Evolutionary conservation across 2,888 invertebrate species (phyloP), one percentile per base, ranked within the genome.

Genomic region (Polydrusus pterygomalis): DNA sequence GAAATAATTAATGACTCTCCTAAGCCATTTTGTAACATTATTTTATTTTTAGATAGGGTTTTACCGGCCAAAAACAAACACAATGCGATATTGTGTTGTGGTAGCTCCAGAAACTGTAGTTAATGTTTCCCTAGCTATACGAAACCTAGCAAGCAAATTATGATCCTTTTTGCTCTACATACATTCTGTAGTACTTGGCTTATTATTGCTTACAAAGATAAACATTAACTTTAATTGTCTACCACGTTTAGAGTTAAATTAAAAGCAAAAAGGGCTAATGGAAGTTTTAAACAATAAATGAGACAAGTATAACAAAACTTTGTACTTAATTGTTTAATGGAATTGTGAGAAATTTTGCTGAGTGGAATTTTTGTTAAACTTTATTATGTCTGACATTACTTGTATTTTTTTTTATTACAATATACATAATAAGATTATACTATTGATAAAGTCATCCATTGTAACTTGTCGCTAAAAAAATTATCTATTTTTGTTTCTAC

Each of bases 261-360:
- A 47, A 17, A 47, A 47, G 17, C 17, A 47, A 8, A 47, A 47
- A 47, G 47, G 8, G 9, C 15, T 17, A 47, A 47, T 17, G 47
- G n/a, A 47, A 47, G 15, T 47, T 47, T 47, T 47, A 17, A 47
- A 47, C n/a, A 47, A 47, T 47, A 47, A n/a, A 47, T 5, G 17
- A 47, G 15, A 47, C 9, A 43, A 17, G 47, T 17, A 47, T 17
- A 47, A n/a, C 17, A 47, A 15, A 47, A 43, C 43, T 9, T 13
- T 47, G 15, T 15, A 47, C 47, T 9, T 43, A 34, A 34, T 43
- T 43, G 43, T 43, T 3, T 5, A 13, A 43, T 43, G 43, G n/a
- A 43, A 43, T 43, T 6, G 43, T 3, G 43, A 34, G 34, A 34
- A 34, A 1, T 30, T n/a, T 25, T 25, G 25, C 25, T 25, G 25